A percentile compares a stretch with the other conserved stretches of the same genome.
Evolutionary conservation across 2,113 vertebrate genomes (phyloP).

Genomic region (Pongo pygmaeus): DNA sequence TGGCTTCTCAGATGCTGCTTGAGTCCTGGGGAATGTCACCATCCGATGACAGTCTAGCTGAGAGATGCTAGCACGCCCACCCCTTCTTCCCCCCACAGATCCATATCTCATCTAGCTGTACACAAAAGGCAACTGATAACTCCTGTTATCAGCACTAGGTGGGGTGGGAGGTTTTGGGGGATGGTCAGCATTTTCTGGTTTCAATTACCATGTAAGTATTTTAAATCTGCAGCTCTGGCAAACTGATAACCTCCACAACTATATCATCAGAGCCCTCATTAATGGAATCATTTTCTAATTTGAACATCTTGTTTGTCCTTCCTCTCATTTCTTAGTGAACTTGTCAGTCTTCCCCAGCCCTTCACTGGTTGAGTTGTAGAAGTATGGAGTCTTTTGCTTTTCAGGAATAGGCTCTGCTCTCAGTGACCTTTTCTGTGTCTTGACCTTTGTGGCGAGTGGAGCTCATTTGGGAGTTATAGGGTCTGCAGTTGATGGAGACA

Average conservation of each 20-base stretch:
- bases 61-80: not conserved
- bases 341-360: not conserved
- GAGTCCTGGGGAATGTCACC: not conserved
- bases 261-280: not conserved
- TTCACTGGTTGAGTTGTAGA: not conserved
- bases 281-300: not conserved
- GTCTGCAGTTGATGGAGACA: not conserved
- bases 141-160: not conserved
- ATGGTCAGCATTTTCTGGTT: not conserved
- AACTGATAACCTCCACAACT: not conserved
- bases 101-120: rapidly evolving
- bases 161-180: not conserved
- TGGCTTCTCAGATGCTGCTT: not conserved
- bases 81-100: not conserved
- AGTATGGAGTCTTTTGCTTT: not conserved
- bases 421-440: not conserved
- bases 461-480: not conserved
- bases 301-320: not conserved
- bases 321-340: not conserved
- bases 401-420: not conserved
- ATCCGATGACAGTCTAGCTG: not conserved
- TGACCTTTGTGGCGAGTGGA: not conserved
- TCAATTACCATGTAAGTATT: not conserved
- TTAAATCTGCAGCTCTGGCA: not conserved
- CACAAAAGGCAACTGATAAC: not conserved